Base-by-base conservation (phyloP, 1,140 invertebrate genomes). In the Acromyrmex echinatior region DNA sequence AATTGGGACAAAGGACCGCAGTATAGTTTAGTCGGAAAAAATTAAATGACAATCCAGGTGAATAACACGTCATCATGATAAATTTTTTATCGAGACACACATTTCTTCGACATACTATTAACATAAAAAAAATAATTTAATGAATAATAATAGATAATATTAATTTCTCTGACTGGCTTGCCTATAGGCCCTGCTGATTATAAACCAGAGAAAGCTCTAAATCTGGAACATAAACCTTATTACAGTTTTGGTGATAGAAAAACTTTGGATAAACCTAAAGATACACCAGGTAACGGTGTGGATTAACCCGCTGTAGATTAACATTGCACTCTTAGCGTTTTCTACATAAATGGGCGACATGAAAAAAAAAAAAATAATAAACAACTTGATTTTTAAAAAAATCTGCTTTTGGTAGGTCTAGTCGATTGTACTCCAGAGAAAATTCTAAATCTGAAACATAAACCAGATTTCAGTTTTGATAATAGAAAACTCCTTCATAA, bases 211-310 rank as follows among this genome's bases (percentile, higher is more conserved):
- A 97, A 97, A 92, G 96, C 96, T n/a, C 70, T 89, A 65, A 96
- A 97, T 66, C 94, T 97, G 86, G 96, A 97, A 88, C 96, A 95
- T 90, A 96, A 96, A 81, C 96, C 96, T n/a, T 92, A 96, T 45
- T 97, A 96, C 90, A 96, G 96, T 28, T 96, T 97, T 82, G 95
- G 96, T 86, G 95, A 96, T 68, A 96, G 95, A 93, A 94, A 93
- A 45, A 90, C 92, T 63, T 88, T 92, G 65, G 92, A 90, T 73
- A 94, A 93, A 79, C 88, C 92, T 65, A 86, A 77, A 35, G 91
- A 90, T 86, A 92, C 74, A 86, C 92, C 92, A 90, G 92, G 92
- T 92, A 87, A 25, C 49, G 35, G 80, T 84, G 56, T 82, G 56
- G n/a, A 76, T 56, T 84, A 79, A 66, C 6, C 28, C 21, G 18